Evolutionary conservation across 2,113 vertebrate genomes (phyloP).

Genomic region (Lepus europaeus): DNA sequence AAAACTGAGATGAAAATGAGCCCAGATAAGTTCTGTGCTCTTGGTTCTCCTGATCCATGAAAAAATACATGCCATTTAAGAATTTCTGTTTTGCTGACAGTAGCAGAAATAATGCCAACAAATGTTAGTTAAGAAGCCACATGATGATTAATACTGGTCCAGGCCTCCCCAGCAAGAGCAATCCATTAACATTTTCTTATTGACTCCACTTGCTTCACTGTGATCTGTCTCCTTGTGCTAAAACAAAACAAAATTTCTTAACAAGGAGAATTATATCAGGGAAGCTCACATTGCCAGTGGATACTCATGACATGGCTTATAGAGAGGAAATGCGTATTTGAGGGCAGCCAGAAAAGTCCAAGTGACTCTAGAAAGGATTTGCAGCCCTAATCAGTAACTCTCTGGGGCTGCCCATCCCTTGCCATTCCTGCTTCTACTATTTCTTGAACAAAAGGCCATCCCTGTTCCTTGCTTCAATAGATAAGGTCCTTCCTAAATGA

Average conservation of each 20-base stretch:
- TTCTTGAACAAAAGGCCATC: not conserved
- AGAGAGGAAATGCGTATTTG: constrained; percentile 31
- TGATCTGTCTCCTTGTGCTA: constrained; percentile 64
- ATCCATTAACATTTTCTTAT: constrained; percentile 74
- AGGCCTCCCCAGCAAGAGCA: constrained; percentile 66
- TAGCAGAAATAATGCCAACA: constrained; percentile 78
- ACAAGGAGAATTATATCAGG: constrained; percentile 69
- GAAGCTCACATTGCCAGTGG: constrained; percentile 30
- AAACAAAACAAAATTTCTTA: constrained; percentile 70
- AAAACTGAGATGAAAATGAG: constrained; percentile 30
- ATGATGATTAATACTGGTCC: constrained; percentile 64
- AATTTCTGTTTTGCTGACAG: constrained; percentile 80
- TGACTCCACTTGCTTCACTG: constrained; percentile 66
- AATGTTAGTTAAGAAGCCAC: constrained; percentile 77
- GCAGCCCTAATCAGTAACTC: constrained; percentile 2
- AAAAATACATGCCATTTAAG: constrained; percentile 78
- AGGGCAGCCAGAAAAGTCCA: constrained; percentile 27
- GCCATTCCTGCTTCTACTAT: not conserved
- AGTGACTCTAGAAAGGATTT: not conserved
- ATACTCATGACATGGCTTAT: not conserved
- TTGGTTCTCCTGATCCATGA: constrained; percentile 61
- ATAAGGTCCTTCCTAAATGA: too few species aligned
- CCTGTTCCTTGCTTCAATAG: not conserved
- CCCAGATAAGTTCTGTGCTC: constrained; percentile 46
- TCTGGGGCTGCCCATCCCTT: not conserved